Evolutionary conservation across 2,113 vertebrate species (phyloP), one percentile per base, ranked within the genome.

Genomic region (Bagarius yarrelli): DNA sequence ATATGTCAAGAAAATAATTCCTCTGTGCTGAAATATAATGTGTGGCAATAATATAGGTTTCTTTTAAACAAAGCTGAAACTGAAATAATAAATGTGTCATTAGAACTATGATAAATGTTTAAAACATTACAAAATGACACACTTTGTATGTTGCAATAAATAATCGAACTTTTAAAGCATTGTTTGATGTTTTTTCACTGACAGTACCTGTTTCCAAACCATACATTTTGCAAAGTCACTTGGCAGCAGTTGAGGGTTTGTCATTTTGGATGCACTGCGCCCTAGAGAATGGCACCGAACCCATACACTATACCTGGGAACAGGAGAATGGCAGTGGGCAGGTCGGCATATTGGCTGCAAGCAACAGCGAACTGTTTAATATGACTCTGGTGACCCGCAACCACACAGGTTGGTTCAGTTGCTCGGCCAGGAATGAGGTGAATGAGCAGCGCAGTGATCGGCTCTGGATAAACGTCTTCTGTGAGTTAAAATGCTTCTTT

Each of bases 121-220:
- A 40, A 40, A 40, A 40, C 36, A 40, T 40, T 40, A 40, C 3
- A 40, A 40, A 40, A 40, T 40, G 36, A 40, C 36, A 40, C 3
- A 40, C 36, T 40, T 40, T 40, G 36, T 3, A 8, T 40, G 5
- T 47, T 47, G n/a, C n/a, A n/a, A n/a, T n/a, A n/a, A n/a, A n/a
- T n/a, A n/a, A n/a, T n/a, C n/a, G n/a, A n/a, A n/a, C n/a, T n/a
- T n/a, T n/a, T n/a, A n/a, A n/a, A n/a, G n/a, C 15, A 47, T 70
- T 47, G 40, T 47, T 59, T 56, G 30, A 23, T 19, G 18, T 60
- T 57, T 25, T 23, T 16, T 44, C 5, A 36, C 32, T 50, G 61
- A 69, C 76, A 97, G 96, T 95, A 83, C 94, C 96, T 0, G 91
- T 97, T 30, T 92, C 92, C 32, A 95, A 95, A 86, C 96, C 96